Conservation (phyloP, 2,797 vertebrate genomes). For the Pogonophryne albipinna region DNA sequence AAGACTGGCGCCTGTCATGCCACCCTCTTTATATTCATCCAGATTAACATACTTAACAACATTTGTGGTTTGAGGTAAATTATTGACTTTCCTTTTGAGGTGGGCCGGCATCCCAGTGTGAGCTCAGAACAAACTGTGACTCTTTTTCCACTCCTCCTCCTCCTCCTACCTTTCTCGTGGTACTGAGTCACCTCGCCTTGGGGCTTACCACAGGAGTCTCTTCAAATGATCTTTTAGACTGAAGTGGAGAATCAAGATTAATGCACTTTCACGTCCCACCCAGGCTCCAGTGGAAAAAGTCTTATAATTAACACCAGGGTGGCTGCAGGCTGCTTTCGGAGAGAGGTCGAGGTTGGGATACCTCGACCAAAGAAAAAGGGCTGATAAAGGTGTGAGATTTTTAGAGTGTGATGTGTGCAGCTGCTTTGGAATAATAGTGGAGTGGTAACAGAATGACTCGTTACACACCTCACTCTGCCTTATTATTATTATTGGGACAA, state of each 20-base stretch:
- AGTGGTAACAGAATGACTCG: conserved; percentile 61
- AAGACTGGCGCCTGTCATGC: conserved; percentile 50
- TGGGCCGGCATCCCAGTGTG: conserved; percentile 46
- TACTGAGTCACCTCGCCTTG: conserved; percentile 74
- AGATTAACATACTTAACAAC: conserved; percentile 64
- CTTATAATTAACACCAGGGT: conserved; percentile 86
- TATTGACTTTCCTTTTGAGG: conserved; percentile 60
- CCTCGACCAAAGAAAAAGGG: conserved; percentile 53
- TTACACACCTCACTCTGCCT: conserved; percentile 53
- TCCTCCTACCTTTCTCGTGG: conserved; percentile 44
- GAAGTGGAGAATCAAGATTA: conserved; percentile 86
- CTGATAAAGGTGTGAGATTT: conserved; percentile 63
- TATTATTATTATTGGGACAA: conserved; percentile 65
- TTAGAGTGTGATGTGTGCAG: conserved; percentile 51
- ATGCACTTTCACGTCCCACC: conserved; percentile 81
- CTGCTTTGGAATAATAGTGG: conserved; percentile 49
- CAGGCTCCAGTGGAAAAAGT: conserved; percentile 62
- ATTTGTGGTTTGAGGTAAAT: conserved; percentile 53
- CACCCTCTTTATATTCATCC: conserved; percentile 64
- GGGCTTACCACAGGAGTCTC: conserved; percentile 82
- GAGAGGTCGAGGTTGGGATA: conserved; percentile 59
- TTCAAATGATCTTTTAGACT: conserved; percentile 83
- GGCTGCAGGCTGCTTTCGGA: conserved; percentile 70
- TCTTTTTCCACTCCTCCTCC: conserved; percentile 28
- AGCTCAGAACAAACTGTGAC: conserved; percentile 56